A percentile compares a stretch with the other conserved stretches of the same genome.
Evolutionary conservation across 2,888 invertebrate genomes (phyloP).

Genomic region (Rugalucina vietnamica): DNA sequence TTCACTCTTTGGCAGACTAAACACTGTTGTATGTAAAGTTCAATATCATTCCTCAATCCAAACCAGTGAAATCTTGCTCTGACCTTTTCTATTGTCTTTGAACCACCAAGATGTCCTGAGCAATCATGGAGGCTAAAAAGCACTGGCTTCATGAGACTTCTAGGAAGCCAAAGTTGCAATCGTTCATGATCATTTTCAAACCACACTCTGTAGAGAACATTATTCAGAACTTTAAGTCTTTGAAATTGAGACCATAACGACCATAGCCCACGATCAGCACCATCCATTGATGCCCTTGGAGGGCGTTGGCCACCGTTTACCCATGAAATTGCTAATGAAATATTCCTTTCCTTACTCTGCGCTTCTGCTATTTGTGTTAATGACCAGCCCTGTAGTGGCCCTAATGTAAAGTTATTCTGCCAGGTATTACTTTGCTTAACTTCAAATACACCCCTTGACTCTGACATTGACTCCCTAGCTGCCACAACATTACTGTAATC

Average conservation of each 20-base stretch:
- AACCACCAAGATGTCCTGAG: slow-evolving; percentile 10
- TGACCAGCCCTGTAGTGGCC: slow-evolving; percentile 7
- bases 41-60: slow-evolving; percentile 10
- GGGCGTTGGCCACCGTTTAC: background rate
- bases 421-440: background rate
- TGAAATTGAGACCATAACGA: slow-evolving; percentile 18
- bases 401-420: slow-evolving; percentile 10
- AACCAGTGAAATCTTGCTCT: slow-evolving; percentile 12
- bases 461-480: no score
- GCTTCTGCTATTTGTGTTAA: background rate
- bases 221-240: background rate
- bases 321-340: slow-evolving; percentile 2
- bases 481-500: no score
- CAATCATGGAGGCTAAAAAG: slow-evolving; percentile 1
- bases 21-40: background rate
- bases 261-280: slow-evolving; percentile 12
- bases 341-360: background rate
- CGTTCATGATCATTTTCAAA: background rate
- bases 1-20: background rate
- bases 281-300: background rate
- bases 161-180: background rate
- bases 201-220: slow-evolving; percentile 8
- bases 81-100: slow-evolving; percentile 7
- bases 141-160: background rate
- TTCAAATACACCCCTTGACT: background rate